These are phyloP conservation scores for Prochilodus magdalenae DNA, from an alignment of 2,113 vertebrate genomes.

Conservation along the genomic window DNA sequence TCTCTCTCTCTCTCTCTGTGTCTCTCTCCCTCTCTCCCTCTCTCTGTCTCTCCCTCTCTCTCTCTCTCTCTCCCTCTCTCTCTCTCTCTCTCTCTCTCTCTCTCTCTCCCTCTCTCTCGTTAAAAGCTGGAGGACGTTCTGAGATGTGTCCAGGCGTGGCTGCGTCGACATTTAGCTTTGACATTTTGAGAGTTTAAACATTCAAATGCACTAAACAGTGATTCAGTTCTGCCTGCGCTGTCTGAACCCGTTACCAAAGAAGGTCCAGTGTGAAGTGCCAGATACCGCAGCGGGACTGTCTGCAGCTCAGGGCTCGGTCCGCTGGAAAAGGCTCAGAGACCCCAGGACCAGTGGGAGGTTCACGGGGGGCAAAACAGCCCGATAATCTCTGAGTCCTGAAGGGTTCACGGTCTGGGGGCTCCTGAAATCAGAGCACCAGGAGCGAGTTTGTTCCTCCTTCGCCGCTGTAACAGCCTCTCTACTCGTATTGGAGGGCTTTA, in stretches of 20 bases:
- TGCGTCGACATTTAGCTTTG: neutral
- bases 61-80: no score
- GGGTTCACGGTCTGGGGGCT: no score
- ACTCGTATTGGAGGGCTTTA: no score
- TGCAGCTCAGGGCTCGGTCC: neutral
- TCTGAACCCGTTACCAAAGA: constrained; percentile 6
- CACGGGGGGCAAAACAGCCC: no score
- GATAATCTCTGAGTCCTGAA: no score
- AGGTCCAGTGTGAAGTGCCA: constrained; percentile 5
- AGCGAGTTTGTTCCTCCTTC: no score
- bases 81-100: neutral
- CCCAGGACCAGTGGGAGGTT: neutral
- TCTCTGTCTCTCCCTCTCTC: no score
- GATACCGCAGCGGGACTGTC: neutral
- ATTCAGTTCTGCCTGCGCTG: neutral
- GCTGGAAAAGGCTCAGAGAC: neutral
- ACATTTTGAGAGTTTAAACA: constrained; percentile 13
- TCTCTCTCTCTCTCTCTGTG: no score
- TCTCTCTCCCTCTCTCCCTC: no score
- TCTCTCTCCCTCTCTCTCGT: neutral
- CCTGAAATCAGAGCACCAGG: no score
- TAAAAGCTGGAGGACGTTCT: neutral
- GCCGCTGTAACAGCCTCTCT: no score
- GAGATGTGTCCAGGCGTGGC: neutral
- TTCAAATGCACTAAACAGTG: constrained; percentile 11